phyloP scores from a whole-genome alignment of 2,888 invertebrate genomes.

The Aspidiotus rigidus region DNA sequence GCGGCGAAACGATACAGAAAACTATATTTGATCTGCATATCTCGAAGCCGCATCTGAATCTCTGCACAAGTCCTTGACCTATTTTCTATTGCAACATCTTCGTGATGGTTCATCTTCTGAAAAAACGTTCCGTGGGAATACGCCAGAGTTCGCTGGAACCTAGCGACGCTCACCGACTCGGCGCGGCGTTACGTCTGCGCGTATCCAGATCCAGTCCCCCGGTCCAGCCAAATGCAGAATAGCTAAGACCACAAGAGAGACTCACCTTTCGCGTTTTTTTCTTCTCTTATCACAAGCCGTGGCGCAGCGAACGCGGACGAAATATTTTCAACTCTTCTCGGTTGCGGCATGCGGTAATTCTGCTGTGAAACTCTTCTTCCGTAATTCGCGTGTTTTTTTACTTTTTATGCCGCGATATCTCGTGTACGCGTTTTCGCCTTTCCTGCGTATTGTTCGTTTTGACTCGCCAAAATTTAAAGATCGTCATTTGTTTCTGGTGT shows the following conservation, averaged over 20 bases:
- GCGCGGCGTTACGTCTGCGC: too few species aligned
- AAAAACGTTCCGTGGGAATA: slow-evolving; percentile 29
- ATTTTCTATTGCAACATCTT: slow-evolving; percentile 29
- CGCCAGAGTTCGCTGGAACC: slow-evolving; percentile 29
- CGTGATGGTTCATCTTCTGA: slow-evolving; percentile 33
- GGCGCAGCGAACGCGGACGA: too few species aligned
- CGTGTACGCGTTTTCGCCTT: not conserved
- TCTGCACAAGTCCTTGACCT: slow-evolving; percentile 27
- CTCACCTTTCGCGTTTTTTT: not conserved
- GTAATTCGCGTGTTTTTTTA: not conserved
- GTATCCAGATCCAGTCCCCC: too few species aligned
- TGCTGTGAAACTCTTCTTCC: slow-evolving; percentile 1
- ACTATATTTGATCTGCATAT: not conserved
- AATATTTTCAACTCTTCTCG: not conserved
- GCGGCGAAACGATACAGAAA: not conserved
- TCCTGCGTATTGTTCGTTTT: not conserved
- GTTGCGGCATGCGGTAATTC: slow-evolving; percentile 4
- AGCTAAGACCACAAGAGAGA: not conserved
- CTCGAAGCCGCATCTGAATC: not conserved
- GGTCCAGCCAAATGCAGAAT: not conserved
- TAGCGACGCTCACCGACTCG: not conserved
- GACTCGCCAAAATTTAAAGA: too few species aligned
- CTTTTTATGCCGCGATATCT: not conserved
- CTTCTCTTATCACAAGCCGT: not conserved
- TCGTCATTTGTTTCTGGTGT: too few species aligned